Percentiles rank a stretch among this genome's conserved stretches.
phyloP scores from a whole-genome alignment of 2,888 invertebrate species.

The Macropis europaea region DNA sequence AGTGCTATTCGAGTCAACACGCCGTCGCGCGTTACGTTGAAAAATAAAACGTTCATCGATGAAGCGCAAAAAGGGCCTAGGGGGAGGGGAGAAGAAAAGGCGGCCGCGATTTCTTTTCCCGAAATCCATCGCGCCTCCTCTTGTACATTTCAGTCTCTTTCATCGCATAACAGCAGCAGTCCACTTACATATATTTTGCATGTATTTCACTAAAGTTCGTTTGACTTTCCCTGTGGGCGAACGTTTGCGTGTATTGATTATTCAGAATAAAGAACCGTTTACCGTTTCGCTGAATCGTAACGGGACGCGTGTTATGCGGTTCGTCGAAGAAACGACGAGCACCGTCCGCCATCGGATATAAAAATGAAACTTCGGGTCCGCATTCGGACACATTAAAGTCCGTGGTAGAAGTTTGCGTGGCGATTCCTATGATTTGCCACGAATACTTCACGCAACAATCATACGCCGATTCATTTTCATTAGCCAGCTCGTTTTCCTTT shows the following conservation, averaged over 20 bases:
- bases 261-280: slow-evolving; percentile 48
- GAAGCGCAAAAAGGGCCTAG: too few relatives aligned
- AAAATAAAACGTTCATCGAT: too few relatives aligned
- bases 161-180: too few relatives aligned
- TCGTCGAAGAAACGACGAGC: background rate
- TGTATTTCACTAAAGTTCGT: slow-evolving; percentile 28
- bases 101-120: too few relatives aligned
- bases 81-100: too few relatives aligned
- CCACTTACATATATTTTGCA: background rate
- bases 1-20: too few relatives aligned
- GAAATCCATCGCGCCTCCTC: background rate
- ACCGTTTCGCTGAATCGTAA: background rate
- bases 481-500: slow-evolving; percentile 3
- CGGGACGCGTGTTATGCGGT: background rate
- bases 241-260: slow-evolving; percentile 63
- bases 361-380: slow-evolving; percentile 52
- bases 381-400: slow-evolving; percentile 47
- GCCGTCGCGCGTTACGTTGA: too few relatives aligned
- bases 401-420: slow-evolving; percentile 59
- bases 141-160: too few relatives aligned
- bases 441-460: slow-evolving; percentile 67
- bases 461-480: slow-evolving; percentile 4
- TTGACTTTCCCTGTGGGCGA: slow-evolving; percentile 61
- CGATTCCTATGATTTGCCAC: slow-evolving; percentile 70
- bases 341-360: background rate